Evolutionary conservation across 2,888 invertebrate species (phyloP).

Genomic region (Podotricha telesiphe): DNA sequence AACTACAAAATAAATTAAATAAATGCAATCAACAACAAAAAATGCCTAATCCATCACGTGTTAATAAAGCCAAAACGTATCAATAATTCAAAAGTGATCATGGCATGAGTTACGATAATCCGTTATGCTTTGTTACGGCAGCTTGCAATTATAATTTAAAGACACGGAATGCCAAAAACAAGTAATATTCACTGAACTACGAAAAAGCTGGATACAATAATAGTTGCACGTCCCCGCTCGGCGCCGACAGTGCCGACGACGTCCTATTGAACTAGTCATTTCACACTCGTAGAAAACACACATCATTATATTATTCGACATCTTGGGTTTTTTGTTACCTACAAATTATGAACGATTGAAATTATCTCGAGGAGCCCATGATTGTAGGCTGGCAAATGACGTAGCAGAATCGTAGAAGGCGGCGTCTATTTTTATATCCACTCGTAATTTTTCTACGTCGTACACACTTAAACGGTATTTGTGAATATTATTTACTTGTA

Average conservation of each 20-base stretch:
- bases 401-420: constrained; percentile 55
- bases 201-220: constrained; percentile 10
- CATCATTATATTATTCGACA: constrained; percentile 79
- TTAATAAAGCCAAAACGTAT: constrained; percentile 41
- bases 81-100: constrained; percentile 42
- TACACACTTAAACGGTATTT: background rate
- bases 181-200: constrained; percentile 36
- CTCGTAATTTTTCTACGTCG: background rate
- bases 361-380: constrained; percentile 77
- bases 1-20: constrained; percentile 23
- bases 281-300: constrained; percentile 74
- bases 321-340: constrained; percentile 71
- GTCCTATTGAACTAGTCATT: constrained; percentile 78
- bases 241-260: constrained; percentile 49
- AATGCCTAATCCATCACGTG: constrained; percentile 39
- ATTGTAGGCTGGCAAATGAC: constrained; percentile 73
- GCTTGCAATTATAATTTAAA: constrained; percentile 43
- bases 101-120: constrained; percentile 42
- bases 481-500: constrained; percentile 4
- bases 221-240: constrained; percentile 27
- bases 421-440: constrained; percentile 43
- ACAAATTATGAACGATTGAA: constrained; percentile 76
- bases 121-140: constrained; percentile 43
- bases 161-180: constrained; percentile 43
- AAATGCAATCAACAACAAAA: constrained; percentile 36